Conservation (phyloP, 2,797 vertebrate genomes). For the Cygnus olor region DNA sequence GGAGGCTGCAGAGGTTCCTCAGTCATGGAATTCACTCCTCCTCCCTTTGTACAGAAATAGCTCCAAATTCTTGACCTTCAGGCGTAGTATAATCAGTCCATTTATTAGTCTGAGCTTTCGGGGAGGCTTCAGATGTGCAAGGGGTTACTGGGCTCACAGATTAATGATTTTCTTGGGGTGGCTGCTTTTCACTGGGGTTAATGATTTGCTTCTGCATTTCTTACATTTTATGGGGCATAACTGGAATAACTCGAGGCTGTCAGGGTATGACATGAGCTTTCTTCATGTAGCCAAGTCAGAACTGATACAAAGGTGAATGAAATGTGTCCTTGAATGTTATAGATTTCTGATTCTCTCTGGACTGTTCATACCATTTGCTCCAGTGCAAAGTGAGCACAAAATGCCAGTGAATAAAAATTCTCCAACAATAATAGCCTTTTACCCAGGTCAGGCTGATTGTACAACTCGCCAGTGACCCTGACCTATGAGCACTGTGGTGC, state of each 20-base stretch:
- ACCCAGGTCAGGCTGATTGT: not conserved
- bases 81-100: not conserved
- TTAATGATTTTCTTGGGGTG: not conserved
- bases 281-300: not conserved
- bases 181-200: not conserved
- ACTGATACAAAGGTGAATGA: not conserved
- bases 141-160: not conserved
- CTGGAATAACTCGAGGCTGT: not conserved
- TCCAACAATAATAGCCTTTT: not conserved
- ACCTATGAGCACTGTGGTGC: not conserved
- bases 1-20: not conserved
- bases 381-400: not conserved
- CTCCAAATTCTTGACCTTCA: not conserved
- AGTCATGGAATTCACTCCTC: not conserved
- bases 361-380: not conserved
- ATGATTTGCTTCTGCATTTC: conserved; percentile 1
- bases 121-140: not conserved
- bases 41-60: not conserved
- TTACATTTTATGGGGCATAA: not conserved
- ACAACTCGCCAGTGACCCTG: not conserved
- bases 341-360: not conserved
- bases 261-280: not conserved
- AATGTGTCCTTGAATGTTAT: not conserved
- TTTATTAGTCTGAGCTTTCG: not conserved
- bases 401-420: not conserved